Percentiles rank a stretch among this genome's conserved stretches.
Evolutionary conservation across 2,888 invertebrate genomes (phyloP).

Genomic region (Anoplius nigerrimus): DNA sequence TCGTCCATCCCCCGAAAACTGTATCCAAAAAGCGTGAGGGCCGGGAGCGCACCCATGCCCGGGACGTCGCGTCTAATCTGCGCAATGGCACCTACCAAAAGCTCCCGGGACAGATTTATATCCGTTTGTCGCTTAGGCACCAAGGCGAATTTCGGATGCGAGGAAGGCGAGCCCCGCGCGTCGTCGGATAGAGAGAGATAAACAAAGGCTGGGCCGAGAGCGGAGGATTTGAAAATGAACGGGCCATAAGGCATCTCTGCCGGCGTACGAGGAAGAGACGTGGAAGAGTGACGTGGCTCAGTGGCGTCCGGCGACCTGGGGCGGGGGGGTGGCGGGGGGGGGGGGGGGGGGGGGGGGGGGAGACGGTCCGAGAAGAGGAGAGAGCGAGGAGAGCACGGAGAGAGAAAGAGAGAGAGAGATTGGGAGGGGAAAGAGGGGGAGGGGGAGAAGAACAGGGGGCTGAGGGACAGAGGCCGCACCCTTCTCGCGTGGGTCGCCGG

Average conservation of each 20-base stretch:
- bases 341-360: neutral
- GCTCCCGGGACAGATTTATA: neutral
- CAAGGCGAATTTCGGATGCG: neutral
- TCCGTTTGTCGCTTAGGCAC: no score
- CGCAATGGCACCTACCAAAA: neutral
- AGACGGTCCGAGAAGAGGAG: neutral
- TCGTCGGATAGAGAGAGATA: neutral
- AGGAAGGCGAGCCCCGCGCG: neutral
- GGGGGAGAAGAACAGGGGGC: constrained; percentile 23
- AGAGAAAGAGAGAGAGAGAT: constrained; percentile 21
- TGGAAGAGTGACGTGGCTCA: constrained; percentile 44
- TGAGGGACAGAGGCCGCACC: constrained; percentile 67
- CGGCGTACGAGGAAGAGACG: constrained; percentile 9
- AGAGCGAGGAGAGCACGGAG: neutral
- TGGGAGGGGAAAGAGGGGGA: constrained; percentile 19
- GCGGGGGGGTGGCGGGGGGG: neutral
- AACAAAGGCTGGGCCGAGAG: neutral
- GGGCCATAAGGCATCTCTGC: no score
- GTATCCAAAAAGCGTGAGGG: no score
- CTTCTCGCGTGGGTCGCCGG: constrained; percentile 75
- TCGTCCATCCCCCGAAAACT: no score
- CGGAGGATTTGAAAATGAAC: no score
- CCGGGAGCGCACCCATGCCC: no score
- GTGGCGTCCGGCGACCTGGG: constrained; percentile 54
- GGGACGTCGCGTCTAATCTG: neutral